Evolutionary conservation across 2,888 invertebrate species (phyloP), one percentile per base, ranked within the genome.

Genomic region (Drosophila peninsularis): DNA sequence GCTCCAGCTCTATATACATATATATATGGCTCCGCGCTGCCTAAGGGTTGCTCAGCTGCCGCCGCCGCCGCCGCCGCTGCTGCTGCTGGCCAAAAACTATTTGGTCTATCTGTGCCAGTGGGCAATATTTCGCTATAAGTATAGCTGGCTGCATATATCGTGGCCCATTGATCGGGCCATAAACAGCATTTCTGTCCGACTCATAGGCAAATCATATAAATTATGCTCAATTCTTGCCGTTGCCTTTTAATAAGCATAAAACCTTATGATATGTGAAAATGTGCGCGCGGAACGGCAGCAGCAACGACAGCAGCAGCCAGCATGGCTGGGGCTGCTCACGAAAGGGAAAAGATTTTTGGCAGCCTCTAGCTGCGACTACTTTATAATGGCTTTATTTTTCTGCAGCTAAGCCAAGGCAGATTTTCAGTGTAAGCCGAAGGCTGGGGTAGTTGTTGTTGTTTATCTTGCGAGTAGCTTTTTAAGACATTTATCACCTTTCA

Each of bases 261-360:
- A 92, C 91, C 91, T 92, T 92, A 92, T 92, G 92, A 91, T 87
- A 92, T 92, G 92, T 92, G 91, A 92, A 92, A 92, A 92, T 91
- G 90, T 90, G 90, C 90, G 89, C 87, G 45, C 45, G 45, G 27
- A 62, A 52, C 52, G 64, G 27, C 56, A 55, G 45, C 49, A 68
- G 63, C 42, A 60, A 54, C 10, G 30, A 30, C 30, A 30, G 5
- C 49, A 55, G 54, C 50, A 54, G 49, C 50, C 21, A 52, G 37
- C 32, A 58, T 21, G 21, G 17, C 45, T 19, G 30, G 1, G 50
- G 41, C 27, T 30, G 30, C 27, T 37, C 36, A 17, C 11, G 47
- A 37, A 14, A 6, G 27, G 11, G 32, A n/a, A 34, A 2, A 62
- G 24, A 45, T 17, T 37, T 13, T 37, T 52, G 52, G 24, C 52